Evolutionary conservation across 37 sponge, comb jelly and placozoan genomes (phyloP).

Genomic region (Beroe forskalii): DNA sequence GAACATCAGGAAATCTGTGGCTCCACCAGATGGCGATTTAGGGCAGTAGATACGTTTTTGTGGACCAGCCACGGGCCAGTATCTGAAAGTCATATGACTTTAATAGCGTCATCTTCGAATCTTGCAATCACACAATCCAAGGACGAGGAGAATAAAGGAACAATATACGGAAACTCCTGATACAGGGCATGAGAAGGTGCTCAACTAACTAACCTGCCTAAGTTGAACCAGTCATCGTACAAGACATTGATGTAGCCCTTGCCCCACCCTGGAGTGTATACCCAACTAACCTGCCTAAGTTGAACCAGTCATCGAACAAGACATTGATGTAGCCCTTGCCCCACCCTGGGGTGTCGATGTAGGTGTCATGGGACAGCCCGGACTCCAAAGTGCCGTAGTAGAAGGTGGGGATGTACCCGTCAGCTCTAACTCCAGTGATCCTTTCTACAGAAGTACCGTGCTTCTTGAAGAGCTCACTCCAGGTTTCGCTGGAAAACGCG

Average conservation of each 20-base stretch:
- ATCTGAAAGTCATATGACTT: no score
- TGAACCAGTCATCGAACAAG: background rate
- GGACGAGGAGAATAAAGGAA: no score
- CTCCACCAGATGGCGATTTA: background rate
- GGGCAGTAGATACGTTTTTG: conserved; percentile 39
- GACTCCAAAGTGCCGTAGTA: background rate
- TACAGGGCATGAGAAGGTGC: no score
- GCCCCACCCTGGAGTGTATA: conserved; percentile 39
- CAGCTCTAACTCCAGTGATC: no score
- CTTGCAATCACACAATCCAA: no score
- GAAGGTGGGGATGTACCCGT: conserved; percentile 28
- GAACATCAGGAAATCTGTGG: background rate
- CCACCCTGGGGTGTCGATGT: conserved; percentile 19
- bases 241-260: conserved; percentile 13
- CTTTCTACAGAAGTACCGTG: background rate
- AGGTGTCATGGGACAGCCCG: background rate
- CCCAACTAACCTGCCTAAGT: conserved; percentile 39
- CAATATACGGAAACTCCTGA: no score
- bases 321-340: conserved; percentile 43
- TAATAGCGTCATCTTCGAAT: no score
- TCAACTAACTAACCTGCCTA: conserved; percentile 38
- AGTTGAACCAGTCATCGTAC: background rate
- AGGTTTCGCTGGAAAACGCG: background rate
- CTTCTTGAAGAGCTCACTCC: background rate
- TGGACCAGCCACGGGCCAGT: conserved; percentile 54